Evolutionary conservation across 2,888 invertebrate genomes (phyloP), one percentile per base, ranked within the genome.

Genomic region (Mystacides longicornis): DNA sequence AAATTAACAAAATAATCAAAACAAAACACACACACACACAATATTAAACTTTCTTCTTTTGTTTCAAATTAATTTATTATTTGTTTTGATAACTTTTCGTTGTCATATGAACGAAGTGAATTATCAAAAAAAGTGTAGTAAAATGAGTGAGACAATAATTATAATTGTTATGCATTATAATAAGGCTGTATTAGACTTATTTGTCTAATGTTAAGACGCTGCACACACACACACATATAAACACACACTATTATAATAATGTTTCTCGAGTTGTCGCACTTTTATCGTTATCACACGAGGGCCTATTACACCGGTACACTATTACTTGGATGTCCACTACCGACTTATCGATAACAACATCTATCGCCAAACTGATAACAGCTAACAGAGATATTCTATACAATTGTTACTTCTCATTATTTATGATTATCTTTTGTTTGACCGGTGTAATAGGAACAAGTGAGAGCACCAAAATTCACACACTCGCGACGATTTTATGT

Each of bases 401-500:
- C n/a, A n/a, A n/a, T n/a, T n/a, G n/a, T n/a, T n/a, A n/a, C n/a
- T n/a, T n/a, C n/a, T n/a, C n/a, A n/a, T n/a, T n/a, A n/a, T n/a
- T n/a, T n/a, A n/a, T n/a, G n/a, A n/a, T n/a, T n/a, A n/a, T n/a
- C n/a, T n/a, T n/a, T n/a, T n/a, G n/a, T n/a, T 45, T 45, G 49
- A 58, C 51, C 46, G 48, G 57, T 54, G 57, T 57, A 52, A 52
- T 58, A 58, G 58, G 54, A 46, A 51, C 58, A 50, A 45, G 58
- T 55, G 58, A 51, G 45, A 51, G 50, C 55, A 54, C 51, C 51
- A 51, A 48, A 51, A n/a, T n/a, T n/a, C 57, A 57, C 54, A 27
- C 60, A 60, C 60, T 58, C 58, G 60, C 60, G 60, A 33, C 56
- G 48, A 23, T 51, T 18, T 49, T 52, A 33, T 45, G 49, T 54